Evolutionary conservation across 2,888 invertebrate species (phyloP).

Genomic region (Cybosia mesomella): DNA sequence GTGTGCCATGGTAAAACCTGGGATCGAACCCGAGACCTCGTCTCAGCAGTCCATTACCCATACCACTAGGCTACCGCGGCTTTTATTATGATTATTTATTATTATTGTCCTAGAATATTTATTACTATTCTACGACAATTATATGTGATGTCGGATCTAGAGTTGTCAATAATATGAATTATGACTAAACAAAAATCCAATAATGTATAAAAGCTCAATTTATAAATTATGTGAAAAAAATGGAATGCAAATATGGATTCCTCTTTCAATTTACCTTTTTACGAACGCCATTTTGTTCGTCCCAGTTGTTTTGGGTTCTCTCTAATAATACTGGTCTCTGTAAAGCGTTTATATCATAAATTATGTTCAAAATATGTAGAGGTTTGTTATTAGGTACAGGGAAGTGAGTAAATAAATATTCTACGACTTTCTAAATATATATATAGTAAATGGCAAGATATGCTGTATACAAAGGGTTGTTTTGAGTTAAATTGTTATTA

Average conservation of each 20-base stretch:
- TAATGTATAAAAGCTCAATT: constrained; percentile 12
- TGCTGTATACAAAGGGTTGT: background rate
- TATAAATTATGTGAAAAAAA: constrained; percentile 39
- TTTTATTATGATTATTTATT: too few relatives aligned
- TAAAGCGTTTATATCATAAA: constrained; percentile 40
- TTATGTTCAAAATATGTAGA: constrained; percentile 34
- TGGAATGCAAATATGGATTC: constrained; percentile 44
- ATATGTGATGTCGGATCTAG: background rate
- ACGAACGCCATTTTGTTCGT: constrained; percentile 24
- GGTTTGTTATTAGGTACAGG: constrained; percentile 19
- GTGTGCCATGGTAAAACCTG: too few relatives aligned
- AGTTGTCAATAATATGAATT: background rate
- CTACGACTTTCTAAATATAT: too few relatives aligned
- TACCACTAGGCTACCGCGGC: too few relatives aligned
- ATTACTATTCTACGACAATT: background rate
- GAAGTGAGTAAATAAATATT: too few relatives aligned
- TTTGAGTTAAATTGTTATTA: background rate
- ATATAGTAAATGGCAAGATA: background rate
- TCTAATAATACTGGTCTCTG: constrained; percentile 24
- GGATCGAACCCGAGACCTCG: too few relatives aligned
- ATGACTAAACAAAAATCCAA: background rate
- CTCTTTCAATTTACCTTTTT: constrained; percentile 49
- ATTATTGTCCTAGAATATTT: background rate
- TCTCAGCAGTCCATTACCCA: too few relatives aligned
- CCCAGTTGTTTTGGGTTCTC: constrained; percentile 31